Evolutionary conservation across 2,888 invertebrate genomes (phyloP), one percentile per base, ranked within the genome.

Genomic region (Chrysomela aeneicollis): DNA sequence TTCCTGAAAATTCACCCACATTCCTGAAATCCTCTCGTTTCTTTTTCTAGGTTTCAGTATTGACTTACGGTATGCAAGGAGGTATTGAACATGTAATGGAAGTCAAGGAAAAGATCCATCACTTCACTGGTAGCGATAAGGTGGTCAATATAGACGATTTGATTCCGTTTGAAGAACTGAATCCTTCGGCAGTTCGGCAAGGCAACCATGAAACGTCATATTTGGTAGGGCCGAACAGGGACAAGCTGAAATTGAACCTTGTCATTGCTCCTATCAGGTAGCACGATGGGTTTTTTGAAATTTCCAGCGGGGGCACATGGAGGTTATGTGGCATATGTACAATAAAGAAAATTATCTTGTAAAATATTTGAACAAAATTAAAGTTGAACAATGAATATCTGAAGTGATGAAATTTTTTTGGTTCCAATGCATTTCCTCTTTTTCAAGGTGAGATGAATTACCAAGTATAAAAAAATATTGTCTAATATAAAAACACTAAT

Each of bases 81-180:
- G 92, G 88, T 0, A 88, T 92, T 1, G 92, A 94, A 73, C 92
- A 93, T 77, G 88, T 94, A 6, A 86, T 89, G 32, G 86, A 87
- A 1, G 91, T 93, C 0, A 87, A 89, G 3, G 89, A 92, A 73
- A 85, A 88, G 18, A 87, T 89, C 42, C 92, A 92, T 77, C 87
- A 91, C 54, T 94, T 94, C 81, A 90, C 89, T 22, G 84, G 86
- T 1, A 86, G 88, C 22, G 89, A 90, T 74, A 86, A 88, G 76
- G 88, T 92, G 49, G 82, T 93, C 70, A 90, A 91, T 79, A 85
- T 91, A 59, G 93, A 94, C 77, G 88, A 92, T 79, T 86, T 94
- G 37, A 80, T 95, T 58, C 92, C 92, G 51, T 94, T 90, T 79
- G 89, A 90, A 72, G 91, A 92, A 77, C 83, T 94, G 47, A 92